Base-by-base conservation (phyloP, 2,113 vertebrate species). In the Leptobrachium leishanense region DNA sequence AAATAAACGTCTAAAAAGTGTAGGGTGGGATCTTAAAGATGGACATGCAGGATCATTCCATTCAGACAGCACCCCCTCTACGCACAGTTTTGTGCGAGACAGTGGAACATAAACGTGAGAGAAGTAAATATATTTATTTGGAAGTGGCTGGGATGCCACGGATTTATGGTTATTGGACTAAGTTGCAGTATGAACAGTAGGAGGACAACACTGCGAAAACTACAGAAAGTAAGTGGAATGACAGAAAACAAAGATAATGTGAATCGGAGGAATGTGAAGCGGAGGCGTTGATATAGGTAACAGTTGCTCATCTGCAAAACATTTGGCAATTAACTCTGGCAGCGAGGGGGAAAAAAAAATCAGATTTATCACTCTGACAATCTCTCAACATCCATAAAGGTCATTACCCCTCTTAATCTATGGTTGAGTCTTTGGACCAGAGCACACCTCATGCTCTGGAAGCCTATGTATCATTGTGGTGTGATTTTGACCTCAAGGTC, bases 351-450 rank as follows among this genome's bases (percentile, higher is more conserved):
- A 54, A 54, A 54, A 54, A 57, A 59, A 59, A 59, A 11, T 59
- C 55, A 59, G 10, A 59, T 59, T 59, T 59, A 59, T 59, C 55
- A 59, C 55, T 59, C 9, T 59, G 55, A 59, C 55, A 59, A 59
- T 59, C 55, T 59, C 55, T 59, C 55, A 59, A 15, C 55, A 59
- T 59, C 55, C 55, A 59, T 12, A 59, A 15, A 59, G 55, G 55
- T 59, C 55, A 59, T 59, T 12, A 59, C 55, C 55, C 55, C 55
- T 59, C 55, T 59, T 59, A 59, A 59, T 59, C 55, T 59, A 12
- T 59, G 4, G 55, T 12, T 59, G 9, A 8, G 11, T 59, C 55
- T 59, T 59, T 59, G 55, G 10, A 59, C 55, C 7, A 12, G 10
- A 59, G 55, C 55, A 59, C 55, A 59, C 55, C 55, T 59, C 55